Evolutionary conservation across 1,140 invertebrate genomes (phyloP).

Genomic region (Wiebesia pumilae): DNA sequence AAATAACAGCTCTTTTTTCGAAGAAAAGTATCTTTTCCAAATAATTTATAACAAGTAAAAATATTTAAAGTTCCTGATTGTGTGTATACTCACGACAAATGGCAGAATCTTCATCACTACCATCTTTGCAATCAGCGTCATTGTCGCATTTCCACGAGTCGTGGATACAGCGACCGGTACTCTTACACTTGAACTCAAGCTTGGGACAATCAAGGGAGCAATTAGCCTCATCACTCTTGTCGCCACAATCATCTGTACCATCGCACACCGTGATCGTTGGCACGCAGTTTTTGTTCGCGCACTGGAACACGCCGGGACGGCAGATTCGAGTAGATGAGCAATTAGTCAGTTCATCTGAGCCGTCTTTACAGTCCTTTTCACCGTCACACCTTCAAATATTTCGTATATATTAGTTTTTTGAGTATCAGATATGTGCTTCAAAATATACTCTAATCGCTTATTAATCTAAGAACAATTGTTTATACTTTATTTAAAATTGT

Average conservation of each 20-base stretch:
- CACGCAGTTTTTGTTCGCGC: constrained; percentile 94
- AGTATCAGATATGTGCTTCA: no score
- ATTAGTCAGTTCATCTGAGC: constrained; percentile 90
- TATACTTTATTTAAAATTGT: no score
- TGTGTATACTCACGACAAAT: constrained; percentile 84
- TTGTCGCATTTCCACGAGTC: constrained; percentile 97
- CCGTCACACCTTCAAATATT: constrained; percentile 80
- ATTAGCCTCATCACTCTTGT: constrained; percentile 87
- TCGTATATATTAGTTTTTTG: not conserved
- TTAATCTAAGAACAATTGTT: no score
- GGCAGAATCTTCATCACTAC: constrained; percentile 91
- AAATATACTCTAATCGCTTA: not conserved
- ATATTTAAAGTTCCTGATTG: no score
- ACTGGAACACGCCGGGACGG: constrained; percentile 93
- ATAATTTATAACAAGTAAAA: no score
- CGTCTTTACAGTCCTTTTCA: constrained; percentile 91
- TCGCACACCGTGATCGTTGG: constrained; percentile 95
- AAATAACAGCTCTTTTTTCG: no score
- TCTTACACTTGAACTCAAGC: constrained; percentile 94
- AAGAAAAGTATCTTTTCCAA: no score
- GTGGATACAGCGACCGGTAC: constrained; percentile 91
- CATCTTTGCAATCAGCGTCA: constrained; percentile 95
- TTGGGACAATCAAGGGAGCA: constrained; percentile 90
- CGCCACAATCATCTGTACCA: constrained; percentile 91
- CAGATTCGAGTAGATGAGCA: constrained; percentile 85